Conservation (phyloP, 2,113 vertebrate species). For the Catharus minimus region DNA sequence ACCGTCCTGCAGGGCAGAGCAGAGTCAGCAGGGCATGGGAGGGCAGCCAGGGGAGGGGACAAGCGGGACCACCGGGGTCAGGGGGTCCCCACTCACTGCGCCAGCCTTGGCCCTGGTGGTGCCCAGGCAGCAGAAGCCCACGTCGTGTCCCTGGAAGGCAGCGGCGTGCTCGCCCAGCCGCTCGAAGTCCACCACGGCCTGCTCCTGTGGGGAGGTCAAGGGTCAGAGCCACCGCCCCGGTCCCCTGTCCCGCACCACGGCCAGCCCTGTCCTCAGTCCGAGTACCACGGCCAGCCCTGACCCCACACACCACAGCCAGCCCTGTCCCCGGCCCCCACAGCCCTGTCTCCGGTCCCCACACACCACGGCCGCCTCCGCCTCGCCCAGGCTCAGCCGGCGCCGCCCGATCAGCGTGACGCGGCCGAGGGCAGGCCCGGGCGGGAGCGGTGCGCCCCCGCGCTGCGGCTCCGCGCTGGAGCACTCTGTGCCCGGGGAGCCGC, state of each 20-base stretch:
- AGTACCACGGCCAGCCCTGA: too few species aligned
- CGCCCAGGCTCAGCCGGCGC: slow-evolving; percentile 77
- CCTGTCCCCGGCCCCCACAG: background rate
- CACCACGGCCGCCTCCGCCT: slow-evolving; percentile 60
- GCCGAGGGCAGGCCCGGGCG: slow-evolving; percentile 34
- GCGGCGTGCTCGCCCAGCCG: slow-evolving; percentile 81
- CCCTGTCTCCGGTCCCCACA: slow-evolving; percentile 40
- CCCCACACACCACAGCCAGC: too few species aligned
- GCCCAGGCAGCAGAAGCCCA: slow-evolving; percentile 60
- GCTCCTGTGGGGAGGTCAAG: slow-evolving; percentile 65
- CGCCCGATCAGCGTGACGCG: slow-evolving; percentile 86
- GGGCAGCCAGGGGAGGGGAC: too few species aligned
- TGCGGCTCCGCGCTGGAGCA: background rate
- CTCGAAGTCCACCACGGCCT: slow-evolving; percentile 71
- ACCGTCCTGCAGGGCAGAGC: slow-evolving; percentile 74
- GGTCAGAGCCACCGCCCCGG: background rate
- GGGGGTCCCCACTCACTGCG: slow-evolving; percentile 71
- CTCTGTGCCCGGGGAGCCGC: too few species aligned
- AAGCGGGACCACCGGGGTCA: too few species aligned
- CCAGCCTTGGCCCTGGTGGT: slow-evolving; percentile 85
- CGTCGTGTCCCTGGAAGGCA: slow-evolving; percentile 81
- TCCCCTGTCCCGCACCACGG: background rate
- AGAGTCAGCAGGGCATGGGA: rapidly evolving
- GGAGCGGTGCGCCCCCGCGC: background rate
- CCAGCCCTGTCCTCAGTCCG: background rate